Evolutionary conservation across 2,113 vertebrate genomes (phyloP).

Genomic region (Ahaetulla prasina): DNA sequence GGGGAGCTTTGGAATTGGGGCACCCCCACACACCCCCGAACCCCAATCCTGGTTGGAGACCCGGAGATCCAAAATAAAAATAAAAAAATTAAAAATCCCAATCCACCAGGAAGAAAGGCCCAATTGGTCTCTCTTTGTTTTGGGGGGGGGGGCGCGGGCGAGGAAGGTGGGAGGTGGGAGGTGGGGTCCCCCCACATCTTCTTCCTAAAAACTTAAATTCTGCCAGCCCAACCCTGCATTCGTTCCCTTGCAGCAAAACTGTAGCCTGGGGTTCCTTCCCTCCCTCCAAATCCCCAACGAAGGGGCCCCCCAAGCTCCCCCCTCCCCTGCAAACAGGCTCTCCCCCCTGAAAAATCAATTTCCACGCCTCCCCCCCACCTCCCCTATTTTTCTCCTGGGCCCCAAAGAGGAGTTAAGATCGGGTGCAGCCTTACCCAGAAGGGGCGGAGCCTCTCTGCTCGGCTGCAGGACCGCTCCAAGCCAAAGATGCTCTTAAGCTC

Average conservation of each 20-base stretch:
- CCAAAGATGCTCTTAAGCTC: not conserved
- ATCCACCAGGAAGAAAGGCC: not conserved
- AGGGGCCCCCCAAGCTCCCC: not conserved
- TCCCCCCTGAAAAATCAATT: not conserved
- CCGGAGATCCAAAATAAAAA: too few relatives aligned
- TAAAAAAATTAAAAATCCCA: too few relatives aligned
- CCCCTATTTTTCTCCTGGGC: not conserved
- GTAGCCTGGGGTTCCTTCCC: accelerated
- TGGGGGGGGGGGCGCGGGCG: accelerated
- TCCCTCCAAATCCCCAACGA: not conserved
- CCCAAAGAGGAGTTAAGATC: not conserved
- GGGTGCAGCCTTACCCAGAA: constrained; percentile 23
- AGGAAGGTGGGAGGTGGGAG: too few relatives aligned
- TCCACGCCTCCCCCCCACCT: not conserved
- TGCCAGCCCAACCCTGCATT: not conserved
- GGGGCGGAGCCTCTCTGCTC: not conserved
- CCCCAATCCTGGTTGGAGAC: not conserved
- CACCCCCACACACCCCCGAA: not conserved
- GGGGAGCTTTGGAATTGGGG: not conserved
- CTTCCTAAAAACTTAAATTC: not conserved
- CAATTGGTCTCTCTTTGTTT: not conserved
- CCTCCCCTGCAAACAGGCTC: not conserved
- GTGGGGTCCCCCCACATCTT: too few relatives aligned
- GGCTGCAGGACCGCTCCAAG: not conserved
- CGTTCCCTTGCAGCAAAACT: not conserved